Percentiles rank a stretch among this genome's conserved stretches.
phyloP scores from a whole-genome alignment of 1,140 invertebrate species.

The Ridgeia piscesae region DNA sequence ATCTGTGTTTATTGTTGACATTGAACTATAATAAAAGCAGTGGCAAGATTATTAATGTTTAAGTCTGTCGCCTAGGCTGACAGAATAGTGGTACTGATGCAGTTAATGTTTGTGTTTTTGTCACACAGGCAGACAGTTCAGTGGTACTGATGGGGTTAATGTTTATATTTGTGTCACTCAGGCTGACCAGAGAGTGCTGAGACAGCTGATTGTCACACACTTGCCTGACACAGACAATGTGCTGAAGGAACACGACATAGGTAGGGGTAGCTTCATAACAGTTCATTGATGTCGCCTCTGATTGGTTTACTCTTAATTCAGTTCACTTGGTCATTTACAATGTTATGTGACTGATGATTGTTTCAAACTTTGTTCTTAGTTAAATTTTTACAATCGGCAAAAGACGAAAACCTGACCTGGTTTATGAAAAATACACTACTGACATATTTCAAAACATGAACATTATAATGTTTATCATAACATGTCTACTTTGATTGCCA shows the following conservation, averaged over 20 bases:
- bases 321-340: too few relatives aligned
- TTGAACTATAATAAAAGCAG: too few relatives aligned
- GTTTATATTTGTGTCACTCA: conserved; percentile 34
- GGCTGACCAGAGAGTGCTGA: conserved; percentile 90
- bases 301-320: too few relatives aligned
- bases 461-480: neutral
- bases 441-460: neutral
- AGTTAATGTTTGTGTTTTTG: too few relatives aligned
- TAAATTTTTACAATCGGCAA: neutral
- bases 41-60: too few relatives aligned
- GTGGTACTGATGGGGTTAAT: neutral
- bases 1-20: too few relatives aligned
- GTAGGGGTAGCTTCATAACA: conserved; percentile 38
- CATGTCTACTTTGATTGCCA: neutral
- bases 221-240: conserved; percentile 87
- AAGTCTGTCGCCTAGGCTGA: too few relatives aligned
- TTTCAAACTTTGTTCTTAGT: too few relatives aligned
- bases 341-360: too few relatives aligned
- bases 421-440: neutral
- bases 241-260: conserved; percentile 83
- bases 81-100: too few relatives aligned
- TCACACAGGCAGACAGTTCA: too few relatives aligned
- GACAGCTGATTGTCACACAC: conserved; percentile 84
- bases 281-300: too few relatives aligned
- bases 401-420: neutral